Percentiles rank a stretch among this genome's conserved stretches.
Evolutionary conservation across 2,797 vertebrate genomes (phyloP).

Genomic region (Chiroxiphia lanceolata): DNA sequence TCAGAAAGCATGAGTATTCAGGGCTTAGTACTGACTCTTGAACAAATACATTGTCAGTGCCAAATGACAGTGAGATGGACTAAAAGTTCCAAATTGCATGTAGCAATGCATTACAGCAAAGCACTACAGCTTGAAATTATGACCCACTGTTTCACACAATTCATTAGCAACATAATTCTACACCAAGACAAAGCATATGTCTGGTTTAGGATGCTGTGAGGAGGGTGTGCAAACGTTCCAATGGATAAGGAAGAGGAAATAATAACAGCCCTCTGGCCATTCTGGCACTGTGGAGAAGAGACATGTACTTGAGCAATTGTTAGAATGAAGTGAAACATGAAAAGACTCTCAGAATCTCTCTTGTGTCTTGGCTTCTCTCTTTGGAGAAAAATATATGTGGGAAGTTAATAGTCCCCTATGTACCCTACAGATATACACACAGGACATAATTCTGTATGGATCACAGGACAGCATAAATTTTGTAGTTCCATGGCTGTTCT

Average conservation of each 20-base stretch:
- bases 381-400: not conserved
- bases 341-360: not conserved
- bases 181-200: not conserved
- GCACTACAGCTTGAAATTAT: not conserved
- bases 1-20: not conserved
- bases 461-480: not conserved
- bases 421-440: not conserved
- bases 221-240: not conserved
- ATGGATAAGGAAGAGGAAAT: not conserved
- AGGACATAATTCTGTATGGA: not conserved
- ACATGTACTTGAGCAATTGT: not conserved
- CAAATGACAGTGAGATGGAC: not conserved
- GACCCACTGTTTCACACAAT: not conserved
- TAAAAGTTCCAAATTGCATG: not conserved
- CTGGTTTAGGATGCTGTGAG: not conserved
- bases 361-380: not conserved
- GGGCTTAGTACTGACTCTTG: not conserved
- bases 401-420: not conserved
- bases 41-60: not conserved
- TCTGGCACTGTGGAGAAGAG: not conserved
- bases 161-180: not conserved
- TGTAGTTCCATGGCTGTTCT: not conserved
- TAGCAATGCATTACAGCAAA: not conserved
- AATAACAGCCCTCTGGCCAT: not conserved
- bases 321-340: not conserved